Percentiles rank a stretch among this genome's conserved stretches.
phyloP scores from a whole-genome alignment of 2,888 invertebrate genomes.

The Metopia argyrocephala region DNA sequence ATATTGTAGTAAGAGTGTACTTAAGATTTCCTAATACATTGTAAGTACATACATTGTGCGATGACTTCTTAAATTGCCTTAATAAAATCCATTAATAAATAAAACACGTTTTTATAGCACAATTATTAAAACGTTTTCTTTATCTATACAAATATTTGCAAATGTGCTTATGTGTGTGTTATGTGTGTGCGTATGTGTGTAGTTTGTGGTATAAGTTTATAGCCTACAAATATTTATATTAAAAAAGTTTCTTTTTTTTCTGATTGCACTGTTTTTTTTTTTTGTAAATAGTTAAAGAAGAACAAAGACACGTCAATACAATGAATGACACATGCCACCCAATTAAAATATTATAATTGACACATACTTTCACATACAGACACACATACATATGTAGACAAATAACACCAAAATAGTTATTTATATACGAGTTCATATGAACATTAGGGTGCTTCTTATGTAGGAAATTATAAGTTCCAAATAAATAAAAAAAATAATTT shows the following conservation, averaged over 20 bases:
- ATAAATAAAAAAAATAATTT: no score
- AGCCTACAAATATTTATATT: conserved; percentile 10
- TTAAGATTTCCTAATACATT: no score
- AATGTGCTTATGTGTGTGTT: conserved; percentile 5
- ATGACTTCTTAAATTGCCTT: not conserved
- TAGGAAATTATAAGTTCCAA: no score
- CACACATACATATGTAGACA: not conserved
- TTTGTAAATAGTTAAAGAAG: not conserved
- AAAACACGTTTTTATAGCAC: conserved; percentile 43
- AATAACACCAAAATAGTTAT: not conserved
- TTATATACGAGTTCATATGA: no score
- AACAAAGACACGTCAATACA: conserved; percentile 44
- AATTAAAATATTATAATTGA: conserved; percentile 72
- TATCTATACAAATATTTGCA: no score
- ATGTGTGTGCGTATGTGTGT: not conserved
- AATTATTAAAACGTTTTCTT: conserved; percentile 4
- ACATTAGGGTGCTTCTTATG: no score
- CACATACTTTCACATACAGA: conserved; percentile 29
- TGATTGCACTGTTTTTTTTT: not conserved
- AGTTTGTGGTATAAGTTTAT: no score
- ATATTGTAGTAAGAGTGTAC: no score
- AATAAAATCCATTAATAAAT: conserved; percentile 43
- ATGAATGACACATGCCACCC: conserved; percentile 70
- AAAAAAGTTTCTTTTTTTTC: no score
- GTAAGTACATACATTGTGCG: no score